These are phyloP conservation scores for Aurelia sp. DNA, from an alignment of 30 jellyfish, hydroid and myxozoan species.

Conservation along the genomic window DNA sequence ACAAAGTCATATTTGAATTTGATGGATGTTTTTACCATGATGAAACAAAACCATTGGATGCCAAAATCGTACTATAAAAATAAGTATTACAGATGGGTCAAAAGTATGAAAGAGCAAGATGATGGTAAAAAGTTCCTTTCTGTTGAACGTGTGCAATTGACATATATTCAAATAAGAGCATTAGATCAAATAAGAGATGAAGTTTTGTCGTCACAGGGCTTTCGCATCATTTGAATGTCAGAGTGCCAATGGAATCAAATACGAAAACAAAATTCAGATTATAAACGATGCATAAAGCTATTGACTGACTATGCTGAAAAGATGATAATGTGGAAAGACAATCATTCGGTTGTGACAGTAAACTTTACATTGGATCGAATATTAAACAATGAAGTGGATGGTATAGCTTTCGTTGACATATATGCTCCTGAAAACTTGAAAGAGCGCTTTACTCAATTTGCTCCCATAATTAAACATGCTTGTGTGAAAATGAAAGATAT, in stretches of 20 bases:
- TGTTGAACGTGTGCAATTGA: no score
- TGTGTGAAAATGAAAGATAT: slow-evolving; percentile 5
- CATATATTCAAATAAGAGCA: background rate
- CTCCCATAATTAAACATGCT: slow-evolving; percentile 38
- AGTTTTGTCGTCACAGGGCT: background rate
- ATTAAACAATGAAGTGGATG: background rate
- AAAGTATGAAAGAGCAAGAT: background rate
- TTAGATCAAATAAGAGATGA: background rate
- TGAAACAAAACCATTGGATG: background rate
- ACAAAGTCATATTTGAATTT: background rate
- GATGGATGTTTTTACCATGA: slow-evolving; percentile 33
- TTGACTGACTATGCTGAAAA: background rate
- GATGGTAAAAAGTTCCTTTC: no score
- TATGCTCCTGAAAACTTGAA: background rate
- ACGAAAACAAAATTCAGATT: no score
- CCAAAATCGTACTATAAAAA: background rate
- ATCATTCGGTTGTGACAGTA: background rate
- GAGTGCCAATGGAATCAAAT: background rate
- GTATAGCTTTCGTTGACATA: background rate
- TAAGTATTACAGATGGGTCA: background rate
- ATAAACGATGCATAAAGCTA: no score
- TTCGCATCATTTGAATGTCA: background rate
- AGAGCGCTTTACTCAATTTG: slow-evolving; percentile 1
- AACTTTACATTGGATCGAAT: background rate
- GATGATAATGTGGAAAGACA: background rate